phyloP scores from a whole-genome alignment of 2,113 vertebrate genomes.

The Romanogobio albipinnatus region DNA sequence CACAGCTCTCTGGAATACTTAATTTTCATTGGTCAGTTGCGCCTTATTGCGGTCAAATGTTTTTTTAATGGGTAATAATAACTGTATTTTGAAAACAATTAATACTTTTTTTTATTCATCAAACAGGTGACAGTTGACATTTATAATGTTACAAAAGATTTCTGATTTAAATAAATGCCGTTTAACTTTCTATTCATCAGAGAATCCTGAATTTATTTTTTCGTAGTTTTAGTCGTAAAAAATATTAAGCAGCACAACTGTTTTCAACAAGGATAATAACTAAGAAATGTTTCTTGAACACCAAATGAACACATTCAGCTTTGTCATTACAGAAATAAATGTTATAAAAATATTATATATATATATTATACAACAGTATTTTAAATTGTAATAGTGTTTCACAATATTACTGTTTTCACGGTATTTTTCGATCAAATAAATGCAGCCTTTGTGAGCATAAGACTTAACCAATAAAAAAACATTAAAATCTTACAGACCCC shows the following conservation, averaged over 20 bases:
- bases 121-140: not conserved
- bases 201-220: too few species aligned
- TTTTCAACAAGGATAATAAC: too few species aligned
- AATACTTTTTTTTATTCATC: not conserved
- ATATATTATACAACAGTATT: not conserved
- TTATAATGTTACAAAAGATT: not conserved
- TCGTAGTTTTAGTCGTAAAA: too few species aligned
- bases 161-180: not conserved
- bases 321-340: not conserved
- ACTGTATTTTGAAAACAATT: not conserved
- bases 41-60: not conserved
- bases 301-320: not conserved
- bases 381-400: not conserved
- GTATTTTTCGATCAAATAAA: not conserved
- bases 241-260: not conserved
- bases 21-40: not conserved
- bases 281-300: not conserved
- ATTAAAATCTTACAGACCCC: too few species aligned
- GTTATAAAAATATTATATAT: not conserved
- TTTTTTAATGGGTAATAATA: not conserved
- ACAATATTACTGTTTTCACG: not conserved
- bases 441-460: not conserved
- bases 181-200: not conserved
- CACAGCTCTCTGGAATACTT: not conserved
- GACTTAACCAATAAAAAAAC: too few species aligned